These are phyloP conservation scores for Myripristis murdjan DNA, from an alignment of 2,797 vertebrate species.

Conservation along the genomic window DNA sequence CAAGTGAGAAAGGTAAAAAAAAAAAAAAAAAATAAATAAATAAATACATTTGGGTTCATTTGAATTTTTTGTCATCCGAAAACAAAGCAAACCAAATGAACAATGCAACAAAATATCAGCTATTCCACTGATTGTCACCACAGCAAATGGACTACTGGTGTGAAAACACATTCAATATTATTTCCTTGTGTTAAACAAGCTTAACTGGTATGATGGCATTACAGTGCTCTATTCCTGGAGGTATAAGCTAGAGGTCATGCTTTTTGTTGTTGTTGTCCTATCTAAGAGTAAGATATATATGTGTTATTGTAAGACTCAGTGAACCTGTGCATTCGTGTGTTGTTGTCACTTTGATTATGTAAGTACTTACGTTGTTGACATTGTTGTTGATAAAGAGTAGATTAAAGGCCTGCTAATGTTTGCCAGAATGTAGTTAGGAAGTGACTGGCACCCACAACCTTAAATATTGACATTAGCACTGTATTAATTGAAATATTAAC, in stretches of 20 bases:
- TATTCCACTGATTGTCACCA: no score
- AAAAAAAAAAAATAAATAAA: no score
- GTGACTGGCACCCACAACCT: neutral
- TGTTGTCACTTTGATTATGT: slow-evolving; percentile 26
- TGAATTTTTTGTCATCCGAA: no score
- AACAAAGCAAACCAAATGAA: no score
- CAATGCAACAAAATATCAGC: no score
- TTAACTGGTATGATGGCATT: neutral
- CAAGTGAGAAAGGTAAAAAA: no score
- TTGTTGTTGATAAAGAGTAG: neutral
- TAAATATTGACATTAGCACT: neutral
- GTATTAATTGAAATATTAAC: neutral
- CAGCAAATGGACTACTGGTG: no score
- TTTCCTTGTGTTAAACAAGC: neutral
- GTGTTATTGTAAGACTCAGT: neutral
- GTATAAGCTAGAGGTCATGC: neutral
- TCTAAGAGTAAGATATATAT: slow-evolving; percentile 9
- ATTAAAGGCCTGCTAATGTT: slow-evolving; percentile 2
- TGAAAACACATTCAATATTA: no score
- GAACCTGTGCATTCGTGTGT: neutral
- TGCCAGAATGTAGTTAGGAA: neutral
- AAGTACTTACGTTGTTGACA: slow-evolving; percentile 1
- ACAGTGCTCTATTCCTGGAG: neutral
- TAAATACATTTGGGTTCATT: no score
- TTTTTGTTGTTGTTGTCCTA: neutral